Base-by-base conservation (phyloP, 1,140 invertebrate genomes). In the Portunus trituberculatus region DNA sequence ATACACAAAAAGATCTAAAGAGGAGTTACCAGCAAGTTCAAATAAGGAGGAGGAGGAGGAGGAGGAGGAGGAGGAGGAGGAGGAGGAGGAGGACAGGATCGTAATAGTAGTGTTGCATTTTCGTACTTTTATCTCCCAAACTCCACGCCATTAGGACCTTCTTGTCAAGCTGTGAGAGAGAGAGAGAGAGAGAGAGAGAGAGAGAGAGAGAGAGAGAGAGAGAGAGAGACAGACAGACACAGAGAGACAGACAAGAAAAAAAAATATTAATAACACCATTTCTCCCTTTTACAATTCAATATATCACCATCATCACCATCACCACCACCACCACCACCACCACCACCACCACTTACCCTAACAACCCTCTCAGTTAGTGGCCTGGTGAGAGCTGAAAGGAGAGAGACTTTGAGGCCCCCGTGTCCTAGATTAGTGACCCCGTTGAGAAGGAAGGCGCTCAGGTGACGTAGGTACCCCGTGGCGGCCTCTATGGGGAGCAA, bases 131-230 rank as follows among this genome's bases (percentile, higher is more conserved):
- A 87, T 97, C 96, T 46, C 96, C 96, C 46, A 95, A 46, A 0
- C 96, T 96, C 97, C 97, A 97, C 25, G 96, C 96, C 76, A 96
- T 96, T 32, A 97, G 96, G 0, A 97, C 97, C 39, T 97, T 97
- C 96, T 97, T 97, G 96, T 97, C 97, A 92, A 97, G 91, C 97
- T 97, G 96, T 6, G n/a, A n/a, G 20, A 76, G 67, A 76, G 20
- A 76, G 67, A 76, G 20, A 76, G 91, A 92, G 29, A 31, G 67
- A 59, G 25, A 31, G 46, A 29, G 29, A 39, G 32, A 46, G 32
- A 39, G 39, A 39, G 32, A 20, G 88, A 46, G 32, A 90, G 88
- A 39, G 25, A 45, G 32, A 88, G 32, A 88, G 46, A 48, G 46
- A 32, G 52, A 88, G 87, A 88, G 46, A 29, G 46, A 88, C 25